Evolutionary conservation across 2,888 invertebrate species (phyloP), one percentile per base, ranked within the genome.

Genomic region (Zaprionus lineosus): DNA sequence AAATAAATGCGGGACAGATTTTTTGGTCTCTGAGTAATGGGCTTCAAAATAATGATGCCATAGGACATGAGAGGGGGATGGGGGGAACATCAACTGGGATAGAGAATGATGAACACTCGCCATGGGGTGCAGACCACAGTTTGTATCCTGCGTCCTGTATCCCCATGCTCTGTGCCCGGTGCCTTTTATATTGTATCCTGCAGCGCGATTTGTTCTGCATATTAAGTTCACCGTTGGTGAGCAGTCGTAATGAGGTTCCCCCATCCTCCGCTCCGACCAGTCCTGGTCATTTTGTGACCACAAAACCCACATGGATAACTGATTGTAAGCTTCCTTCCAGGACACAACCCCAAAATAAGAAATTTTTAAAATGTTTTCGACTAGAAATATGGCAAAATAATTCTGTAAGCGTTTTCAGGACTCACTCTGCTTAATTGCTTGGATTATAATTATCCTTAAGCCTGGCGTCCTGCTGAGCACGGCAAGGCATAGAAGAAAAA

Each of bases 151-250:
- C 39, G 15, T 68, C 74, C 64, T 63, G 74, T 43, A 44, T 71
- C 44, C 74, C 74, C 69, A 74, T 74, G 74, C 74, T 74, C 72
- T 61, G 60, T 74, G 74, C 72, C n/a, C n/a, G n/a, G n/a, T n/a
- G n/a, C n/a, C n/a, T n/a, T n/a, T n/a, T n/a, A n/a, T n/a, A n/a
- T n/a, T n/a, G 52, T 41, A 18, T 68, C 74, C 64, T 63, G 74
- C 47, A 44, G 74, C 44, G 74, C 74, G 72, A 74, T 74, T 75
- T 75, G 74, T 74, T 61, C 63, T 74, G 74, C 72, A 74, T 72
- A 73, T 73, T 74, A 71, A 73, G 67, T 64, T 59, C 61, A 47
- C 74, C 34, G 51, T 59, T 59, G 70, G 56, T 36, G 48, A 36
- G 51, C 46, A 41, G 40, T 40, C 48, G 28, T 36, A 53, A 51